Base-by-base conservation (phyloP, 2,888 invertebrate species). In the Eupithecia pulchellata region DNA sequence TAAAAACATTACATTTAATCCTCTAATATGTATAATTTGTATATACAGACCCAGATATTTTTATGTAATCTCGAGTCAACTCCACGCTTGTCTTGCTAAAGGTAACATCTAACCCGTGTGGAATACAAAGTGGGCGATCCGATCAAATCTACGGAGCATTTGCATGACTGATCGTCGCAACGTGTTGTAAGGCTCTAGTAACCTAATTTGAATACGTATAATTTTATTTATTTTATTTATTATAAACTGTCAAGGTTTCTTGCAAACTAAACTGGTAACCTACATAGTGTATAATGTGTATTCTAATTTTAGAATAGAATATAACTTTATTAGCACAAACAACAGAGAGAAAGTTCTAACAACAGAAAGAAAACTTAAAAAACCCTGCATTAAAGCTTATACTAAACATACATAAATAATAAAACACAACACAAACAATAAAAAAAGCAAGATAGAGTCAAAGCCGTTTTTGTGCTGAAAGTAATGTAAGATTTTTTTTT, bases 141-240 rank as follows among this genome's bases (percentile, higher is more conserved):
- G 61, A 61, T 61, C 60, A 61, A 58, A 58, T 60, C 60, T 34
- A 61, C 34, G 32, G 20, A 61, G 36, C 61, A 61, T 61, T 34
- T 61, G 57, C 57, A 57, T 29, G 57, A 29, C 29, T 57, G 57
- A 57, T 29, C 17, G 57, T 78, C 11, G 63, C 9, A 20, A 14
- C 25, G 27, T 72, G 69, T 78, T 72, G 75, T 25, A 57, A 67
- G 77, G 52, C 77, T 29, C 2, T 27, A 57, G 57, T 57, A 29
- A 57, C 57, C 27, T 57, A 17, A 57, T 29, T 57, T 57, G 17
- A 57, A 29, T 57, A 13, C 9, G 17, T 17, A 8, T 29, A n/a
- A n/a, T n/a, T n/a, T n/a, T n/a, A n/a, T n/a, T n/a, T n/a, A n/a
- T n/a, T n/a, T n/a, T n/a, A n/a, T n/a, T n/a, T n/a, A n/a, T n/a